Percentiles rank a stretch among this genome's conserved stretches.
Evolutionary conservation across 2,113 vertebrate genomes (phyloP).

Genomic region (Mesembrinibis cayennensis): DNA sequence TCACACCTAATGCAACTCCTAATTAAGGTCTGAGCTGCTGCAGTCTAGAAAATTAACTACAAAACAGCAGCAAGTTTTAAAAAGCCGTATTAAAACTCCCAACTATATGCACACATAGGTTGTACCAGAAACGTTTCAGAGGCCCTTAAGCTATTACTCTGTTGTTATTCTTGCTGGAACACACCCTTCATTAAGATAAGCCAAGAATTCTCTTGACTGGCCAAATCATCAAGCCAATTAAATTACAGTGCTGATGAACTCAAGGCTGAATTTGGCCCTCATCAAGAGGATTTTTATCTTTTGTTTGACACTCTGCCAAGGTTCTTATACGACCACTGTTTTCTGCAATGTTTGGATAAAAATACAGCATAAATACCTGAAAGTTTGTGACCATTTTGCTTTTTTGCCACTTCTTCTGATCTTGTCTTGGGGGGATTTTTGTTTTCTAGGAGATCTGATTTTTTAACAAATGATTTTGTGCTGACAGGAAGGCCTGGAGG

Average conservation of each 20-base stretch:
- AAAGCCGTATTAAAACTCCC: neutral
- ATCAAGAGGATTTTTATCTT: neutral
- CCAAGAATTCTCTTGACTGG: constrained; percentile 11
- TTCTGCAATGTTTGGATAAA: neutral
- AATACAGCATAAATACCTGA: constrained; percentile 62
- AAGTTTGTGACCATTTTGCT: neutral
- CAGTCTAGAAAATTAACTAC: neutral
- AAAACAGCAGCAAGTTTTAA: neutral
- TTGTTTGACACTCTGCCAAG: neutral
- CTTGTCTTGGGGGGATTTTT: constrained; percentile 20
- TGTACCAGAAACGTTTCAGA: neutral
- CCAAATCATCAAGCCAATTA: constrained; percentile 17
- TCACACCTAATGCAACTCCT: neutral
- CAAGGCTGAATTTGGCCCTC: neutral
- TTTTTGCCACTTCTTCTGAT: constrained; percentile 45
- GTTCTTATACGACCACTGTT: neutral
- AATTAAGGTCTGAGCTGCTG: neutral
- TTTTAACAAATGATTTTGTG: constrained; percentile 67
- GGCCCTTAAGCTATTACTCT: neutral
- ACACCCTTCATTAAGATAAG: constrained; percentile 35
- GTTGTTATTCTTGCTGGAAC: constrained; percentile 18
- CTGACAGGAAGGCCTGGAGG: neutral
- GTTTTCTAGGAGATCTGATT: constrained; percentile 57
- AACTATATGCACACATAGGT: neutral
- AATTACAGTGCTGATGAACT: neutral